These are phyloP conservation scores for Montifringilla adamsi DNA, from an alignment of 2,113 vertebrate species.

Conservation along the genomic window DNA sequence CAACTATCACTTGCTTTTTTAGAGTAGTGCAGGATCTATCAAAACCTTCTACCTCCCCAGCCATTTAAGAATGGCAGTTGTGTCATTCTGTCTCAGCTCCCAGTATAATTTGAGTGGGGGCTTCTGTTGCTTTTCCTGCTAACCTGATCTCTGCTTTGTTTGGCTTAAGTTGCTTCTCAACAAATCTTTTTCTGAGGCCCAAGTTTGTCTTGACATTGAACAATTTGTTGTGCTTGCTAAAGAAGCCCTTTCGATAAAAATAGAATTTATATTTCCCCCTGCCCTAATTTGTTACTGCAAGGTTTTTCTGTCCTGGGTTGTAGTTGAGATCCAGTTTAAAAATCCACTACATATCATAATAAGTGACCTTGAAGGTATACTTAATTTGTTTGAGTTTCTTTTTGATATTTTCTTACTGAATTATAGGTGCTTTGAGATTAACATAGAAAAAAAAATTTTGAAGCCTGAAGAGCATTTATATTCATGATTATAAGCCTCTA, in stretches of 20 bases:
- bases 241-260: background rate
- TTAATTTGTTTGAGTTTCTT: background rate
- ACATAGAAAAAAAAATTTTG: background rate
- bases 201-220: background rate
- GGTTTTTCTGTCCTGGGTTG: background rate
- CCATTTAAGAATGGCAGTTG: background rate
- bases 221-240: slow-evolving; percentile 21
- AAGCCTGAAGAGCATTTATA: background rate
- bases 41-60: background rate
- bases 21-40: background rate
- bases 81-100: background rate
- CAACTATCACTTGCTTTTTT: background rate
- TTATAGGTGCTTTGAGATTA: background rate
- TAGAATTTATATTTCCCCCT: background rate
- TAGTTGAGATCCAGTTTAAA: background rate
- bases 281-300: background rate
- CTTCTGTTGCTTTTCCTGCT: background rate
- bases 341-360: background rate
- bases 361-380: background rate
- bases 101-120: background rate
- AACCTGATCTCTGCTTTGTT: background rate
- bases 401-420: background rate
- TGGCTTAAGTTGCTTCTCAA: background rate
- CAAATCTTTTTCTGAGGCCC: background rate
- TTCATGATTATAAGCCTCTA: background rate